Conservation (phyloP, 1,140 invertebrate genomes). For the Habropoda laboriosa region DNA sequence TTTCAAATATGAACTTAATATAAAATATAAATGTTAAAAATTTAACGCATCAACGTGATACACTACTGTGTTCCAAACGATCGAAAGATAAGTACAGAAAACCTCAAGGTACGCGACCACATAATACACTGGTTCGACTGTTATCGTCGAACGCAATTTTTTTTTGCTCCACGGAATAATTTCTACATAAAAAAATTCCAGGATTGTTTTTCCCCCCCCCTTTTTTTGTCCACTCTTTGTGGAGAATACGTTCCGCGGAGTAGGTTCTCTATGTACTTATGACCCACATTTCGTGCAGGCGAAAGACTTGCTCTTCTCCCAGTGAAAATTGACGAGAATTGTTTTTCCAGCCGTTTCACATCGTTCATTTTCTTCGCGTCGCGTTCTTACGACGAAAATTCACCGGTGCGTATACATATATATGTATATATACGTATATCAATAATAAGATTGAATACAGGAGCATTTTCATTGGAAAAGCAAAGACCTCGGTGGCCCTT, state of each 20-base stretch:
- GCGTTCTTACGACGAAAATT: neutral
- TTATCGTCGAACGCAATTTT: neutral
- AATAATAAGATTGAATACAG: neutral
- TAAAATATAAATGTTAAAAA: too few relatives aligned
- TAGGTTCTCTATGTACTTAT: constrained; percentile 20
- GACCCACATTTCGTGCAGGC: constrained; percentile 38
- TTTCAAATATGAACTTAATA: too few relatives aligned
- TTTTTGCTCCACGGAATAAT: too few relatives aligned
- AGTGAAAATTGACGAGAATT: constrained; percentile 33
- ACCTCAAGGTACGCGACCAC: too few relatives aligned
- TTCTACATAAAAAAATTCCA: neutral
- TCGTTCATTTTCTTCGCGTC: neutral
- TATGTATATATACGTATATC: too few relatives aligned
- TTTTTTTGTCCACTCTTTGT: neutral
- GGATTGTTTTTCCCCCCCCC: neutral
- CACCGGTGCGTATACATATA: too few relatives aligned
- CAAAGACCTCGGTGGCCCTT: neutral
- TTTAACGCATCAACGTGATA: too few relatives aligned
- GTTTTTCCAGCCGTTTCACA: constrained; percentile 17
- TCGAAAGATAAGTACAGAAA: too few relatives aligned
- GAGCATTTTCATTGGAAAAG: too few relatives aligned
- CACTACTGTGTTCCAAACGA: too few relatives aligned
- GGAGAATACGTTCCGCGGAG: constrained; percentile 17
- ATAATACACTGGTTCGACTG: neutral
- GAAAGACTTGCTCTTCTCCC: constrained; percentile 29